Evolutionary conservation across 2,888 invertebrate species (phyloP).

Genomic region (Diadromus collaris): DNA sequence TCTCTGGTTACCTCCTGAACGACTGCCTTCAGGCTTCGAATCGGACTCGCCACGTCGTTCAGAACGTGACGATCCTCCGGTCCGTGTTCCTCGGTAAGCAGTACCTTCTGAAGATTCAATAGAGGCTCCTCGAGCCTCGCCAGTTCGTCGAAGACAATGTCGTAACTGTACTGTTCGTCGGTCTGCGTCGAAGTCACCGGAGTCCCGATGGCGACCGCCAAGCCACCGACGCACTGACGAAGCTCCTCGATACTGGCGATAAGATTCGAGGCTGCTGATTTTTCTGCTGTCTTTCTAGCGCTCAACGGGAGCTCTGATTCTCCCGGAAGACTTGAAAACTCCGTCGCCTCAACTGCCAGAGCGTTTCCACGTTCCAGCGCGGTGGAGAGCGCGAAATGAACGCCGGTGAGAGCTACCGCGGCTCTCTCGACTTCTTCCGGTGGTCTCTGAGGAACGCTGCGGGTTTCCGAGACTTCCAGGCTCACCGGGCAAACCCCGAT

Average conservation of each 20-base stretch:
- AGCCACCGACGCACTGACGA: slow-evolving; percentile 69
- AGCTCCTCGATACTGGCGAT: slow-evolving; percentile 68
- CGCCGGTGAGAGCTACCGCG: slow-evolving; percentile 68
- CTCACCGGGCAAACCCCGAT: neutral
- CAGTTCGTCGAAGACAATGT: slow-evolving; percentile 68
- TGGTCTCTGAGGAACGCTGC: slow-evolving; percentile 53
- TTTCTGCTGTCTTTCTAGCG: slow-evolving; percentile 36
- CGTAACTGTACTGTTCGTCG: slow-evolving; percentile 65
- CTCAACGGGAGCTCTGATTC: neutral
- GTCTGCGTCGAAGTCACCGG: slow-evolving; percentile 59
- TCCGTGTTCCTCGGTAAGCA: slow-evolving; percentile 69
- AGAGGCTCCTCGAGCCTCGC: slow-evolving; percentile 69
- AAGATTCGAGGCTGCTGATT: slow-evolving; percentile 60
- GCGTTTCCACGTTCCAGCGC: slow-evolving; percentile 65
- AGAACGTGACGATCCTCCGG: slow-evolving; percentile 69
- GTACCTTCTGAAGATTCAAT: slow-evolving; percentile 69
- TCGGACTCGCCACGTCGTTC: slow-evolving; percentile 68
- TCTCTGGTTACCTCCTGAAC: slow-evolving; percentile 65
- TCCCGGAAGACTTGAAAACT: slow-evolving; percentile 4
- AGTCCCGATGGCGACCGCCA: slow-evolving; percentile 71
- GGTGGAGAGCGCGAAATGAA: slow-evolving; percentile 72
- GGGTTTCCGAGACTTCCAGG: slow-evolving; percentile 15
- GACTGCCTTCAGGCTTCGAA: slow-evolving; percentile 68
- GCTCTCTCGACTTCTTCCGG: slow-evolving; percentile 65
- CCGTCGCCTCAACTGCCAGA: neutral